Conservation (phyloP, 2,797 vertebrate genomes). For the Scarus forsteni region DNA sequence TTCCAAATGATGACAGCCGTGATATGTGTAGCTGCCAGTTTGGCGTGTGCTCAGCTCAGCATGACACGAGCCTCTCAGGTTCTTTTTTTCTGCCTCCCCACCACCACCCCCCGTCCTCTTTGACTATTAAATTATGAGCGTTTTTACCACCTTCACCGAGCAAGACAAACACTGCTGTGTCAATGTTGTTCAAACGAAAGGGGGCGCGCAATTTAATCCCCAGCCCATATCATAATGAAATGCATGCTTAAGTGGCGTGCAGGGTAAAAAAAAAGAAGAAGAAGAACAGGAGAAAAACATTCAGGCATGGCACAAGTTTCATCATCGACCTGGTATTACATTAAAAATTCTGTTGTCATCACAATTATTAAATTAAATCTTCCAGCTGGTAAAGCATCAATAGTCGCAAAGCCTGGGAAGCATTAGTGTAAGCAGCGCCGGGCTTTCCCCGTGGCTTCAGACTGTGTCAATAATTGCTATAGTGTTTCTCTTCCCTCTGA, state of each 20-base stretch:
- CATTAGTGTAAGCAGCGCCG: conserved; percentile 34
- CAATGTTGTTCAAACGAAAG: conserved; percentile 22
- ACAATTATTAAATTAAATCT: conserved; percentile 36
- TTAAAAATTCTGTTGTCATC: conserved; percentile 15
- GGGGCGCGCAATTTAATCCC: conserved; percentile 26
- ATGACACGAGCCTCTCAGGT: conserved; percentile 37
- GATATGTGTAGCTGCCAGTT: conserved; percentile 56
- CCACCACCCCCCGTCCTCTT: conserved; percentile 19
- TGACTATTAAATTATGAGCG: conserved; percentile 42
- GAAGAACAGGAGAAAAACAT: background rate
- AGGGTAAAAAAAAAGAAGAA: background rate
- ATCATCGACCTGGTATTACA: conserved; percentile 3
- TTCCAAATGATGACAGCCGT: conserved; percentile 54
- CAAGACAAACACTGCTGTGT: conserved; percentile 27
- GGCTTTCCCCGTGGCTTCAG: conserved; percentile 56
- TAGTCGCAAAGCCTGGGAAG: conserved; percentile 28
- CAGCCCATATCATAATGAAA: conserved; percentile 22
- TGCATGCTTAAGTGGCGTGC: background rate
- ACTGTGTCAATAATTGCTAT: conserved; percentile 54
- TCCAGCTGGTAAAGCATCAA: conserved; percentile 8
- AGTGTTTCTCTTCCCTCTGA: conserved; percentile 44
- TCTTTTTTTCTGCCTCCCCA: conserved; percentile 11
- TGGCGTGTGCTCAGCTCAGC: conserved; percentile 29
- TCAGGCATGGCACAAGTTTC: conserved; percentile 2
- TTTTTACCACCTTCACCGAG: conserved; percentile 49